Base-by-base conservation (phyloP, 2,113 vertebrate genomes). In the Cromileptes altivelis region DNA sequence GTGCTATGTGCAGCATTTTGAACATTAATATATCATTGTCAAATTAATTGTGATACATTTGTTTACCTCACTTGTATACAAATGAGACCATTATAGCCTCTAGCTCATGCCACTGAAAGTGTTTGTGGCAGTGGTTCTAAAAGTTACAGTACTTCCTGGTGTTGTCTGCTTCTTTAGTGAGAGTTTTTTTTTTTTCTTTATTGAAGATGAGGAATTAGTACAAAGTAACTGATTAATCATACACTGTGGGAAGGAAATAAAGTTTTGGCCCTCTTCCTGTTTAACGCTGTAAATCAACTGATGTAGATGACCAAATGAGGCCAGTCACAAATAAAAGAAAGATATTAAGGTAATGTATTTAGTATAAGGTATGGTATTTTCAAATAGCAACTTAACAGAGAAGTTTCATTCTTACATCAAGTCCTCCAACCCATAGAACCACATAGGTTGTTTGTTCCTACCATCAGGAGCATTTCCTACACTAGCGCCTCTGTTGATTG, bases 31-130 rank as follows among this genome's bases (percentile, higher is more conserved):
- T 57, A 78, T 91, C 90, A 88, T 85, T 88, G 90, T 93, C 89
- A 89, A 75, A 79, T 90, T 90, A 91, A 92, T 89, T 91, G 85
- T 92, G 90, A 90, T 91, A 50, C 89, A 92, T 89, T 91, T 92
- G 89, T 92, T 92, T 91, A 90, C 89, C 62, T 74, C 80, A 70
- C 61, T 71, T 25, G 82, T 84, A 84, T 91, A 89, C 79, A 89
- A 91, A 91, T 89, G 80, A 82, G 80, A 83, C 89, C 73, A 81
- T 89, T 88, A 88, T 1, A 79, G 69, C 17, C 74, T 30, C 30
- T 4, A 47, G 62, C 63, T 76, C 64, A 52, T 18, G 56, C 50
- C 58, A 49, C 65, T n/a, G 33, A 64, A 78, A 85, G 80, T 74
- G 83, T 82, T 64, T 55, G 78, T 73, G 58, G 37, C 3, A 0